phyloP scores from a whole-genome alignment of 2,113 vertebrate species.

The Pristiophorus japonicus region DNA sequence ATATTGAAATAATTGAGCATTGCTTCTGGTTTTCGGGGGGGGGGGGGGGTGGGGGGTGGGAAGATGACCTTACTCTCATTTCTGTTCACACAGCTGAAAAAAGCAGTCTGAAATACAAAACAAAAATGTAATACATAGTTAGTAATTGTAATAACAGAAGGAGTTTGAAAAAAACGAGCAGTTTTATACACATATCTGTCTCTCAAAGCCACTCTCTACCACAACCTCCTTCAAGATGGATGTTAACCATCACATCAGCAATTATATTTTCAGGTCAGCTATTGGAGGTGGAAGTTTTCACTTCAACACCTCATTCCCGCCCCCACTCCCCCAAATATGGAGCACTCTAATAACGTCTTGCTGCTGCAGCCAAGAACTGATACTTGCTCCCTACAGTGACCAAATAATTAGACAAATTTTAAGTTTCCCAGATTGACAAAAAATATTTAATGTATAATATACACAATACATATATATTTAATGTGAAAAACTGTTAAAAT shows the following conservation, averaged over 20 bases:
- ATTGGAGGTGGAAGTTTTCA: background rate
- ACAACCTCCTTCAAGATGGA: background rate
- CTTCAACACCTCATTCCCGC: background rate
- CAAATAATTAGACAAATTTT: background rate
- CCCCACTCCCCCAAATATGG: background rate
- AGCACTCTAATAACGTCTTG: background rate
- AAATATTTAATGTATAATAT: background rate
- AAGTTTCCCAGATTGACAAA: background rate
- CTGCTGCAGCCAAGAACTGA: background rate
- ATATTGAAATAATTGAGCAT: background rate
- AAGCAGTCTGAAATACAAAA: slow-evolving; percentile 77
- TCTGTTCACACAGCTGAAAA: slow-evolving; percentile 97
- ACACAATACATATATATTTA: background rate
- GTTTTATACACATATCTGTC: background rate
- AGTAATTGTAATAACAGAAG: background rate
- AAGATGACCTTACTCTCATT: slow-evolving; percentile 90
- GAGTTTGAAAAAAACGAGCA: background rate
- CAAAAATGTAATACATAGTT: background rate
- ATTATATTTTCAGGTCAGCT: background rate
- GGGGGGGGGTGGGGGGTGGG: background rate
- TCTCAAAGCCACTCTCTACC: background rate
- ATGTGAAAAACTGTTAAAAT: background rate
- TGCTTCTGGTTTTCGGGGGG: background rate
- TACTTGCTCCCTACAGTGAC: background rate
- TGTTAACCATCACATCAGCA: background rate